Conservation (phyloP, 2,797 vertebrate species). For the Ctenochaetus hawaiiensis region DNA sequence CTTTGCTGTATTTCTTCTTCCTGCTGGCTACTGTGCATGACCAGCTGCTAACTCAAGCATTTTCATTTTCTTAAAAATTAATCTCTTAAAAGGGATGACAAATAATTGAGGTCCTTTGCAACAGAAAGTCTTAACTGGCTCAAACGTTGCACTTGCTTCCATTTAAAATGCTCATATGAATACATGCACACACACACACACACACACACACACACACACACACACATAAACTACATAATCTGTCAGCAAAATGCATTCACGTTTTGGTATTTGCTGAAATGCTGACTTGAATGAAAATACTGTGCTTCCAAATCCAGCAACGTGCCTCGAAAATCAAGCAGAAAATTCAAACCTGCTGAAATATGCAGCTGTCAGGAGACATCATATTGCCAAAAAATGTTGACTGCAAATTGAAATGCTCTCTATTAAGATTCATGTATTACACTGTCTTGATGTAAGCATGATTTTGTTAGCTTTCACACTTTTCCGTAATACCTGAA, state of each 20-base stretch:
- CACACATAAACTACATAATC: slow-evolving; percentile 9
- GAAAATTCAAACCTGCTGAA: slow-evolving; percentile 59
- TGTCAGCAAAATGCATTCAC: slow-evolving; percentile 67
- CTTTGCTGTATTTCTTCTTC: slow-evolving; percentile 14
- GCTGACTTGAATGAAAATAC: slow-evolving; percentile 63
- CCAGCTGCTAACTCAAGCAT: slow-evolving; percentile 25
- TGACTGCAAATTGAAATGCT: slow-evolving; percentile 38
- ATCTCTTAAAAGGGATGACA: slow-evolving; percentile 25
- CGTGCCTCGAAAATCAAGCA: slow-evolving; percentile 58
- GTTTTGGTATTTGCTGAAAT: slow-evolving; percentile 54
- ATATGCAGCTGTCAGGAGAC: slow-evolving; percentile 51
- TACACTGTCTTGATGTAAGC: slow-evolving; percentile 12
- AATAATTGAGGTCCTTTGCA: slow-evolving; percentile 22
- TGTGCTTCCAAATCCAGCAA: slow-evolving; percentile 36
- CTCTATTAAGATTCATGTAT: slow-evolving; percentile 40
- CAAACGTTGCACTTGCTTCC: slow-evolving; percentile 30
- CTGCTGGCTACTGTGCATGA: slow-evolving; percentile 6
- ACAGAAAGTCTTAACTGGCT: slow-evolving; percentile 30
- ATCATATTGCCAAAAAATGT: slow-evolving; percentile 32
- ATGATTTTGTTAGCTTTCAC: slow-evolving; percentile 12
- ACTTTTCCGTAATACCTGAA: background rate
- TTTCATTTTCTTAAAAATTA: slow-evolving; percentile 19
- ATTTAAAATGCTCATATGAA: slow-evolving; percentile 21
- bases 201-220: slow-evolving; percentile 10
- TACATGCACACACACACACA: slow-evolving; percentile 16